Percentiles rank a stretch among this genome's conserved stretches.
phyloP scores from a whole-genome alignment of 2,888 invertebrate species.

The Spodoptera littoralis region DNA sequence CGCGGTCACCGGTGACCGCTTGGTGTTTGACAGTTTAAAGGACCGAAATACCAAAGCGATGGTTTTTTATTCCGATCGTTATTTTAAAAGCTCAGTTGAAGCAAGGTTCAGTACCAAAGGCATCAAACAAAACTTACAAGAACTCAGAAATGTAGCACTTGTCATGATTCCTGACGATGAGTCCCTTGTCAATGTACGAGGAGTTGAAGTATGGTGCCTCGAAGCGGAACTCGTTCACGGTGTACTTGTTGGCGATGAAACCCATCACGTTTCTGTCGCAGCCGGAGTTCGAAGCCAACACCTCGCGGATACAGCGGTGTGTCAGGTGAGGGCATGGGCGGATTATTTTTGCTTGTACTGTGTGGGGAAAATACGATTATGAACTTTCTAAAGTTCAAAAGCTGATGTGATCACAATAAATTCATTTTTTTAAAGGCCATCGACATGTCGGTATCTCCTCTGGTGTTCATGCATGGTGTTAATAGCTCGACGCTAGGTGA shows the following conservation, averaged over 20 bases:
- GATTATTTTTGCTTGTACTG: constrained; percentile 34
- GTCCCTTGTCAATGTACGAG: constrained; percentile 67
- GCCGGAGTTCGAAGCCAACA: constrained; percentile 69
- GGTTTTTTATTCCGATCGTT: no score
- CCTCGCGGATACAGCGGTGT: constrained; percentile 66
- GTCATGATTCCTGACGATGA: constrained; percentile 70
- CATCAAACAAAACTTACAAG: constrained; percentile 69
- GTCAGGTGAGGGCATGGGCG: constrained; percentile 69
- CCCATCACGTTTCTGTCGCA: constrained; percentile 65
- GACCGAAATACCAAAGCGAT: no score
- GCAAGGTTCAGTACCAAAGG: background rate
- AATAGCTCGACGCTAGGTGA: no score
- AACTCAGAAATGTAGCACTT: constrained; percentile 74
- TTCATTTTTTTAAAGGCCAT: no score
- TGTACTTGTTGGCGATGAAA: constrained; percentile 58
- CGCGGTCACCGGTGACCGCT: no score
- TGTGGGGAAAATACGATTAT: no score
- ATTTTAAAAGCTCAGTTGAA: no score
- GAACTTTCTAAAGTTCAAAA: no score
- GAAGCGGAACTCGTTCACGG: constrained; percentile 58
- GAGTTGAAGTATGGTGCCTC: constrained; percentile 77
- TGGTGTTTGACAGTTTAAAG: no score
- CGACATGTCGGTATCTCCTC: no score
- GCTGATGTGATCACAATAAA: no score
- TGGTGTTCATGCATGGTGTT: no score